Conservation (phyloP, 2,797 vertebrate species). For the Chelon auratus region DNA sequence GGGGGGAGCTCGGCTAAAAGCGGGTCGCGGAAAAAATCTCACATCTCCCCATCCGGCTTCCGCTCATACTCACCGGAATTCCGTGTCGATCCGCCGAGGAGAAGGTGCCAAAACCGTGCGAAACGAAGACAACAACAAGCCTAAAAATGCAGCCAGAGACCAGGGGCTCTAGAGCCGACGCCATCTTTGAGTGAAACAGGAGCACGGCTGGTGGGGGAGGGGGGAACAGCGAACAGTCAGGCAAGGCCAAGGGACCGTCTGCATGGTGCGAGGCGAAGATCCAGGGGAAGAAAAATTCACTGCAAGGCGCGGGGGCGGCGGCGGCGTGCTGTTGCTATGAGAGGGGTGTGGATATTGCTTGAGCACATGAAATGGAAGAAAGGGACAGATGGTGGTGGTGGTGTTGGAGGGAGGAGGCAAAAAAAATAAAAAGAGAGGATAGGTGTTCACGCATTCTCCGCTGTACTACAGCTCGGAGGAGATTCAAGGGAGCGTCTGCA, state of each 20-base stretch:
- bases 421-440: conserved; percentile 66
- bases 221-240: conserved; percentile 80
- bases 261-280: conserved; percentile 77
- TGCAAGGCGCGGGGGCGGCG: conserved; percentile 75
- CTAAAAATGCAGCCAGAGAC: conserved; percentile 87
- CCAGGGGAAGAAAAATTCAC: conserved; percentile 73
- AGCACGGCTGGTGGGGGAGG: conserved; percentile 86
- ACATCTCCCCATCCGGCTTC: conserved; percentile 33
- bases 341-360: conserved; percentile 83
- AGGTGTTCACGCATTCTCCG: conserved; percentile 79
- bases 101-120: conserved; percentile 77
- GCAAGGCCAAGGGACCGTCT: conserved; percentile 85
- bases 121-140: conserved; percentile 88
- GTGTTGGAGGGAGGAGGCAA: conserved; percentile 52
- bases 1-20: conserved; percentile 64
- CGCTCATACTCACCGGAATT: conserved; percentile 83
- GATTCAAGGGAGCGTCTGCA: conserved; percentile 83
- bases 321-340: conserved; percentile 84
- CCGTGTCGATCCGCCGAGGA: conserved; percentile 76
- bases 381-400: conserved; percentile 86
- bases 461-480: conserved; percentile 55
- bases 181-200: conserved; percentile 91
- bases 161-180: conserved; percentile 86
- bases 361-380: conserved; percentile 87
- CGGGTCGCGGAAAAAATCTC: conserved; percentile 44